These are phyloP conservation scores for Hypotaenidia okinawae DNA, from an alignment of 2,797 vertebrate genomes.

Conservation along the genomic window DNA sequence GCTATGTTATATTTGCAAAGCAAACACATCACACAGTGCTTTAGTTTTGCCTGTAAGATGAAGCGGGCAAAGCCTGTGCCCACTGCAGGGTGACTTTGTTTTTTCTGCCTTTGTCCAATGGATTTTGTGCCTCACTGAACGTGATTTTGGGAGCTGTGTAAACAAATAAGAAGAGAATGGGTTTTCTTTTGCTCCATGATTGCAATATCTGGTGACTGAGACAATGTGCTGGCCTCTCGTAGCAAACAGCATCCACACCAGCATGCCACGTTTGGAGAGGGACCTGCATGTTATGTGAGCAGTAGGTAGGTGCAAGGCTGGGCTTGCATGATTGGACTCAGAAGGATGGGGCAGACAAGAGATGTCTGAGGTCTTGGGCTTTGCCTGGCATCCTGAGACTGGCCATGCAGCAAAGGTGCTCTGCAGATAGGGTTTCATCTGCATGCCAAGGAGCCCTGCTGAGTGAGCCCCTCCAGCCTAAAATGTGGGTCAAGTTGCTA, in stretches of 20 bases:
- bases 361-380: neutral
- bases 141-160: neutral
- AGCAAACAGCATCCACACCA: neutral
- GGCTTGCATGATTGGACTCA: neutral
- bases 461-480: neutral
- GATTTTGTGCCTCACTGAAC: neutral
- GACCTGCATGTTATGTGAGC: neutral
- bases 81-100: neutral
- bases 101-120: neutral
- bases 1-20: neutral
- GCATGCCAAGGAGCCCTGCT: rapidly evolving
- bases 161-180: neutral
- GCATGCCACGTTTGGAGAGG: neutral
- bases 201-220: neutral
- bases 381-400: neutral
- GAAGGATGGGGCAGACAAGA: neutral
- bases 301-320: neutral
- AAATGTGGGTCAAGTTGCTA: neutral
- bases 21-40: neutral
- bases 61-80: neutral
- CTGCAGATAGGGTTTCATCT: neutral
- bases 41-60: neutral
- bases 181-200: neutral
- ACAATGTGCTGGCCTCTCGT: rapidly evolving
- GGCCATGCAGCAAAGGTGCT: neutral